Conservation (phyloP, 1,140 invertebrate species). For the Tetraneura akinire region DNA sequence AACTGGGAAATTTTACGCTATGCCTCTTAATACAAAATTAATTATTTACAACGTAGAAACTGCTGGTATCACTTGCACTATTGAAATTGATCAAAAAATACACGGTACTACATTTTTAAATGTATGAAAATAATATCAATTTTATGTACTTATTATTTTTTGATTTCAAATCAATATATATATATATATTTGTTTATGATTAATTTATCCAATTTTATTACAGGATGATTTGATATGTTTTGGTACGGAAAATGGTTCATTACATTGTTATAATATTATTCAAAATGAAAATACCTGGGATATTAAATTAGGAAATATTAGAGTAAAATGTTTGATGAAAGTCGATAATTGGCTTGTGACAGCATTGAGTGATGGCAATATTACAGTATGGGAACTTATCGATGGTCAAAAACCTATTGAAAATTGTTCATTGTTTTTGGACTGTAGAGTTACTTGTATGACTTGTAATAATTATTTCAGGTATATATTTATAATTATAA, state of each 20-base stretch:
- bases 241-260: slow-evolving; percentile 51
- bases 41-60: slow-evolving; percentile 62
- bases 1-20: slow-evolving; percentile 32
- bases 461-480: slow-evolving; percentile 8
- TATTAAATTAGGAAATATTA: slow-evolving; percentile 42
- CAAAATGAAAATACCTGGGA: slow-evolving; percentile 43
- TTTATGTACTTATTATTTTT: not conserved
- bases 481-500: not conserved
- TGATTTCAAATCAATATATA: not conserved
- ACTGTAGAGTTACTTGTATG: slow-evolving; percentile 53
- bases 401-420: slow-evolving; percentile 37
- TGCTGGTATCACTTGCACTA: slow-evolving; percentile 65
- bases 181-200: too few relatives aligned
- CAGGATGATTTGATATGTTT: slow-evolving; percentile 53
- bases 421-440: slow-evolving; percentile 46
- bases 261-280: slow-evolving; percentile 39
- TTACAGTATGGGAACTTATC: slow-evolving; percentile 44
- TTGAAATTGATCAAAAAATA: slow-evolving; percentile 53
- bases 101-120: slow-evolving; percentile 52
- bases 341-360: slow-evolving; percentile 49
- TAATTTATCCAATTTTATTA: too few relatives aligned
- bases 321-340: slow-evolving; percentile 51
- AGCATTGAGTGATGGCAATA: slow-evolving; percentile 48
- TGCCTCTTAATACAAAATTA: slow-evolving; percentile 28
- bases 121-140: slow-evolving; percentile 42